phyloP scores from a whole-genome alignment of 2,888 invertebrate species.

The Archips crataeganus region DNA sequence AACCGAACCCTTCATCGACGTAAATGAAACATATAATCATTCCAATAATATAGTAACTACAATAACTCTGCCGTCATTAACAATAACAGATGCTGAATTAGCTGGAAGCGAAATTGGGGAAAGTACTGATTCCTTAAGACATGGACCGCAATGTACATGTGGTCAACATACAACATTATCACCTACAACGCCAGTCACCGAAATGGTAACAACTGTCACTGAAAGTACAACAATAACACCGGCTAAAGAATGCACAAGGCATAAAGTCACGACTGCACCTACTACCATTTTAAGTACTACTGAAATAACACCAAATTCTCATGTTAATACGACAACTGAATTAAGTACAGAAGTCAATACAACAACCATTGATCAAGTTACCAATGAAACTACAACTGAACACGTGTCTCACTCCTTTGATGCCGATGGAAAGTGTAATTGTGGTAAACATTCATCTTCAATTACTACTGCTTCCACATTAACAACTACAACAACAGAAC shows the following conservation, averaged over 20 bases:
- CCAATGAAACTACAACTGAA: background rate
- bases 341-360: background rate
- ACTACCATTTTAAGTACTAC: constrained; percentile 1
- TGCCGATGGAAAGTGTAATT: background rate
- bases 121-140: background rate
- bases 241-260: background rate
- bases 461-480: background rate
- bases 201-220: background rate
- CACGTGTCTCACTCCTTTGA: background rate
- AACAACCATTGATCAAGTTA: background rate
- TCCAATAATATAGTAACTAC: background rate
- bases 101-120: background rate
- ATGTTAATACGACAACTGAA: constrained; percentile 6
- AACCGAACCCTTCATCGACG: background rate
- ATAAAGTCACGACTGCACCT: background rate
- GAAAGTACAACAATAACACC: background rate
- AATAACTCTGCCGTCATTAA: background rate
- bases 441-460: background rate
- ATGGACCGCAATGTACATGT: background rate
- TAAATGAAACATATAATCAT: background rate
- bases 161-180: background rate
- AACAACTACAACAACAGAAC: constrained; percentile 2
- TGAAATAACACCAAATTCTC: constrained; percentile 2
- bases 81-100: background rate
- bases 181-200: background rate